phyloP scores from a whole-genome alignment of 2,888 invertebrate genomes.

The Trichopoda pennipes region DNA sequence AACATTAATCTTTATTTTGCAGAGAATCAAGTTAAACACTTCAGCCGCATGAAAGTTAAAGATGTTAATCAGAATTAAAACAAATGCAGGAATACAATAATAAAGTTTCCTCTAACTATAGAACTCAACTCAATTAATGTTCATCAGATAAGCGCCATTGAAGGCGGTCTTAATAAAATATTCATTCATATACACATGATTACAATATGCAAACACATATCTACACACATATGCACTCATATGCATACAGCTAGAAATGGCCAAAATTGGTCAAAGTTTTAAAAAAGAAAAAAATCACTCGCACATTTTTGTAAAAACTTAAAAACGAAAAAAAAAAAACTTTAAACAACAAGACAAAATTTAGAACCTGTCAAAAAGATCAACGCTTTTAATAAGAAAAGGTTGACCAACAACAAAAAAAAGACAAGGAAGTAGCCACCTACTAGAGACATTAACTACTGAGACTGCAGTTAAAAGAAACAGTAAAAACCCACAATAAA shows the following conservation, averaged over 20 bases:
- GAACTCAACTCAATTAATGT: constrained; percentile 69
- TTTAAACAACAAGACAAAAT: constrained; percentile 60
- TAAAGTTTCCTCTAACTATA: constrained; percentile 46
- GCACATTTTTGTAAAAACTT: too few species aligned
- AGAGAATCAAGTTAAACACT: constrained; percentile 60
- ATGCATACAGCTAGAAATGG: not conserved
- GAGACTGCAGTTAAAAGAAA: constrained; percentile 56
- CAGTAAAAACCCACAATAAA: constrained; percentile 40
- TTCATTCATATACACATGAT: constrained; percentile 44
- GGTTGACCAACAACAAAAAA: constrained; percentile 23
- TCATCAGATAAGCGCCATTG: constrained; percentile 67
- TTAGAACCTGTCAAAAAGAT: constrained; percentile 68
- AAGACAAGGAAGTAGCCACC: constrained; percentile 58
- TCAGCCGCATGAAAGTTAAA: constrained; percentile 33
- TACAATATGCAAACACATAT: not conserved
- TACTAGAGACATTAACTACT: constrained; percentile 61
- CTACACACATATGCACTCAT: too few species aligned
- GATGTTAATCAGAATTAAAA: constrained; percentile 46
- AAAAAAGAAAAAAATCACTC: not conserved
- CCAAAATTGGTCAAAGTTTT: constrained; percentile 63
- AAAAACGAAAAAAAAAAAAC: constrained; percentile 7
- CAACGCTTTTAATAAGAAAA: constrained; percentile 67
- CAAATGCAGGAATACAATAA: constrained; percentile 39
- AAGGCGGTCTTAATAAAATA: constrained; percentile 63
- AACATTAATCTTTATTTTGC: constrained; percentile 49